Evolutionary conservation across 2,888 invertebrate genomes (phyloP).

Genomic region (Hesperia comma): DNA sequence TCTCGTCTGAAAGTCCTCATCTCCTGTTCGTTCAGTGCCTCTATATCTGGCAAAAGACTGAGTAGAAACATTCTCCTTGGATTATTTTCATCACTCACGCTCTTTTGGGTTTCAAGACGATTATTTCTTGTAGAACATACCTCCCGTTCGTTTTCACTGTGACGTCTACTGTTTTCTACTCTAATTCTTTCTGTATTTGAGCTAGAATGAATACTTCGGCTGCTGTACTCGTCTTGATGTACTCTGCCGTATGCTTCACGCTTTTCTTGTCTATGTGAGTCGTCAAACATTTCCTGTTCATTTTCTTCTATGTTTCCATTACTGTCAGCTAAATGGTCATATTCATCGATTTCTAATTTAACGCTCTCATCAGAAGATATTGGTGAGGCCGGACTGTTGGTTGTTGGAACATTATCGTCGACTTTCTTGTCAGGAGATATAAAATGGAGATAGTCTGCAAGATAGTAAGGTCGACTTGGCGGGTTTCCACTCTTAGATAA

Average conservation of each 20-base stretch:
- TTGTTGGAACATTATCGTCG: slow-evolving; percentile 27
- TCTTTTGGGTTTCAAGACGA: slow-evolving; percentile 23
- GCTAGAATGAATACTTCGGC: not conserved
- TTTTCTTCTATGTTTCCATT: not conserved
- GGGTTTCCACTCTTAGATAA: slow-evolving; percentile 43
- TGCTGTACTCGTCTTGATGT: not conserved
- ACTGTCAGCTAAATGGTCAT: slow-evolving; percentile 26
- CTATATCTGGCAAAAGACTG: slow-evolving; percentile 50
- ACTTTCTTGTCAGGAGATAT: slow-evolving; percentile 43
- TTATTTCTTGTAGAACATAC: not conserved
- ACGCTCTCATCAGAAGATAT: slow-evolving; percentile 21
- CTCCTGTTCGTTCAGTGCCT: slow-evolving; percentile 48
- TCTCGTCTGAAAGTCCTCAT: slow-evolving; percentile 50
- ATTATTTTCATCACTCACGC: slow-evolving; percentile 38
- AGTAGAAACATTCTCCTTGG: slow-evolving; percentile 52
- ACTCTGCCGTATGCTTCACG: not conserved
- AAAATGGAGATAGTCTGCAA: slow-evolving; percentile 49
- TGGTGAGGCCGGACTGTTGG: slow-evolving; percentile 24
- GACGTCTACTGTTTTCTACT: slow-evolving; percentile 2
- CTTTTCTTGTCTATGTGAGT: not conserved
- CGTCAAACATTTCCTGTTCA: not conserved
- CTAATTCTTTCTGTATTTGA: slow-evolving; percentile 15
- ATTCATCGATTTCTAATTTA: slow-evolving; percentile 32
- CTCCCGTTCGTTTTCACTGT: slow-evolving; percentile 2
- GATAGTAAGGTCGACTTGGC: slow-evolving; percentile 47